These are phyloP conservation scores for Calidris pygmaea DNA, from an alignment of 2,113 vertebrate species.

Conservation along the genomic window DNA sequence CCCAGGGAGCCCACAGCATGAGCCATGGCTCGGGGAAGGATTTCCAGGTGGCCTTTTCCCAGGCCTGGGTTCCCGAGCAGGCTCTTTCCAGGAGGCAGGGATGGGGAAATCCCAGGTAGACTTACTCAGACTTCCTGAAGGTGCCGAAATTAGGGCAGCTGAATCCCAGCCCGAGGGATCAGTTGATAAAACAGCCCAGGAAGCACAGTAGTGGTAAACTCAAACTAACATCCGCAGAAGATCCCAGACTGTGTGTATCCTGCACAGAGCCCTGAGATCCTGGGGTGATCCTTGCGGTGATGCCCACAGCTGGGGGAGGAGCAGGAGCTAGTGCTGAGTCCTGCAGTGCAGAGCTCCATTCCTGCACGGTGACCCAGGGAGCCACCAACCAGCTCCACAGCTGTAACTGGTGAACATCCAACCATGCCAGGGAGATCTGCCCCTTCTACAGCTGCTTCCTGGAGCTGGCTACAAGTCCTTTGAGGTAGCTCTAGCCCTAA, in stretches of 20 bases:
- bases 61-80: neutral
- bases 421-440: neutral
- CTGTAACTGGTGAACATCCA: accelerated
- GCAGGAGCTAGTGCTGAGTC: neutral
- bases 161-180: neutral
- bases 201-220: neutral
- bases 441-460: neutral
- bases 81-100: neutral
- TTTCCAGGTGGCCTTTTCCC: neutral
- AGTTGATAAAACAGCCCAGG: neutral
- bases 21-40: neutral
- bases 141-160: neutral
- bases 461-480: neutral
- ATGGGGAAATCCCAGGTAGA: neutral
- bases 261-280: accelerated
- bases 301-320: neutral
- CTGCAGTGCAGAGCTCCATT: neutral
- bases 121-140: neutral
- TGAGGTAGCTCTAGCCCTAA: neutral
- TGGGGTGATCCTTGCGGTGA: neutral
- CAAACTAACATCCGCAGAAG: neutral
- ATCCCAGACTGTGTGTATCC: neutral
- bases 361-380: neutral
- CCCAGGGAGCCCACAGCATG: neutral
- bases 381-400: neutral